Evolutionary conservation across 2,797 vertebrate genomes (phyloP), one percentile per base, ranked within the genome.

Genomic region (Carcharodon carcharias): DNA sequence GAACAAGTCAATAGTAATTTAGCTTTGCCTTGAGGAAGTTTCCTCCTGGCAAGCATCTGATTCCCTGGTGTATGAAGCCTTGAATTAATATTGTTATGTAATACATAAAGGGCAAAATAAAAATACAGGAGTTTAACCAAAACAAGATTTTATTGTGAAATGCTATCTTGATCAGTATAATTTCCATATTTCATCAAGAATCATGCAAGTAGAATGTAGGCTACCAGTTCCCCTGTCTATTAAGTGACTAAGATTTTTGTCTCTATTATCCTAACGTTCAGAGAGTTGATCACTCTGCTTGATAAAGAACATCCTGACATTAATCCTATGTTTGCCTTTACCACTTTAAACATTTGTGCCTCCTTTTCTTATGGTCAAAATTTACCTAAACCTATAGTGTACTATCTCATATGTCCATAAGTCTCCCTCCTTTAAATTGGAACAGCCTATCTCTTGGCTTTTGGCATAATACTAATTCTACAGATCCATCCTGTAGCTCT

Each of bases 1-100:
- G 98, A 96, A 97, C 97, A 98, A 97, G 97, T 97, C 98, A 96
- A 97, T 98, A 97, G 97, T 96, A 97, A 97, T 97, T 98, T 97
- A 97, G 97, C 93, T 93, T 97, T 97, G 98, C 97, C 97, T 98
- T 97, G 97, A 98, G 97, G 97, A 96, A 96, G 97, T 95, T 56
- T 97, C 97, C 97, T 97, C 97, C 96, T 97, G 0, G 87, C 97
- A 98, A 97, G 97, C 97, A 97, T 95, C 94, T 73, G 94, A 71
- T 31, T 95, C 94, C 67, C 14, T 95, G 69, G 50, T 21, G 54
- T 58, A 35, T 95, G 69, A 77, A 77, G 50, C 31, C 94, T 56
- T 71, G 94, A 56, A 77, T 95, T 26, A 58, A 56, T 95, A 77
- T 56, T 71, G 94, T 95, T 95, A 95, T 35, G 69, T 95, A 56